Conservation (phyloP, 2,797 vertebrate species). For the Botia almorhae region DNA sequence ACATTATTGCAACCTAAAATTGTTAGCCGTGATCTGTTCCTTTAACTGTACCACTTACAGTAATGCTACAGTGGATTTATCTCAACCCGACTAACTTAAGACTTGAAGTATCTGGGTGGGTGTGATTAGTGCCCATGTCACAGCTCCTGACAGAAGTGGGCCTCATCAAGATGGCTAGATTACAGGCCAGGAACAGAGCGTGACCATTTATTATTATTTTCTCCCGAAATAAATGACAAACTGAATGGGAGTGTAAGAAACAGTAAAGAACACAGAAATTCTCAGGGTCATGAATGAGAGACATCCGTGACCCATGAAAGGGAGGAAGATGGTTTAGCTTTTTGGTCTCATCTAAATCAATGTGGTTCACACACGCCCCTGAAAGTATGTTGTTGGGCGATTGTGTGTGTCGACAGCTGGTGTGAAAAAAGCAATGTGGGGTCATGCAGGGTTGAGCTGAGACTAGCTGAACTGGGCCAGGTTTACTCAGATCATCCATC, state of each 20-base stretch:
- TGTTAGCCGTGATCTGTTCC: not conserved
- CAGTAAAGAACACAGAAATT: conserved; percentile 8
- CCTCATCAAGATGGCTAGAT: conserved; percentile 55
- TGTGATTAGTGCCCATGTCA: conserved; percentile 49
- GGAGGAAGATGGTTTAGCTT: conserved; percentile 30
- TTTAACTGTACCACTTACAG: conserved; percentile 11
- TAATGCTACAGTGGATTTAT: conserved; percentile 22
- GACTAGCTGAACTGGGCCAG: not conserved
- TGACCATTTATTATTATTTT: conserved; percentile 26
- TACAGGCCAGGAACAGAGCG: conserved; percentile 44
- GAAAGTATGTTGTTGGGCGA: conserved; percentile 27
- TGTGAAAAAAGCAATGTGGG: conserved; percentile 48
- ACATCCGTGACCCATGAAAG: conserved; percentile 34
- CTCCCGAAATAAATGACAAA: conserved; percentile 39
- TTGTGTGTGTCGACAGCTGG: conserved; percentile 41
- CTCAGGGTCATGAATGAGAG: conserved; percentile 37
- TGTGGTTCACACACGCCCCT: conserved; percentile 28
- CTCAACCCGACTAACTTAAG: conserved; percentile 31
- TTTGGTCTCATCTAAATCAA: conserved; percentile 49
- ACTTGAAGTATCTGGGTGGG: conserved; percentile 58
- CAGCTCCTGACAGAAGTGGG: conserved; percentile 33
- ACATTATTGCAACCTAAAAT: too few relatives aligned
- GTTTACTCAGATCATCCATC: conserved; percentile 38
- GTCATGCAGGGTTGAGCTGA: conserved; percentile 36
- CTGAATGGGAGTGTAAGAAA: conserved; percentile 23